A percentile compares a stretch with the other conserved stretches of the same genome.
These are phyloP conservation scores for Hirudo medicinalis DNA, from an alignment of 1,140 invertebrate species.

Conservation along the genomic window DNA sequence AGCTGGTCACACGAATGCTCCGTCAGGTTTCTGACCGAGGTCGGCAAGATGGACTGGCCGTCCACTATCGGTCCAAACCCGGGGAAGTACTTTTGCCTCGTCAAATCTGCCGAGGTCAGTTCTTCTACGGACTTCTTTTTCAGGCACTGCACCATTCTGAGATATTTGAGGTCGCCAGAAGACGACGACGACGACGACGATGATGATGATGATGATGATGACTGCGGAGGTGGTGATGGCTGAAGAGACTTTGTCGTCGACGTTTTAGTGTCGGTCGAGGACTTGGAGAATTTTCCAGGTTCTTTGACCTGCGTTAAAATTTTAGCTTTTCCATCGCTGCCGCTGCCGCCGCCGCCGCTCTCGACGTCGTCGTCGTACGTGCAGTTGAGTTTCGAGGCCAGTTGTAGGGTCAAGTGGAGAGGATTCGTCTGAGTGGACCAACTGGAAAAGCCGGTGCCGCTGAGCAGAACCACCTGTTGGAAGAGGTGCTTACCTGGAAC, in stretches of 20 bases:
- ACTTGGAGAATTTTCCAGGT: not conserved
- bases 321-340: too few relatives aligned
- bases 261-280: not conserved
- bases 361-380: slow-evolving; percentile 42
- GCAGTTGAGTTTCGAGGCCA: slow-evolving; percentile 71
- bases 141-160: slow-evolving; percentile 57
- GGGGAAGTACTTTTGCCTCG: slow-evolving; percentile 45
- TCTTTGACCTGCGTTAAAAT: not conserved
- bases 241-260: not conserved
- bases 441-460: slow-evolving; percentile 81
- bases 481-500: slow-evolving; percentile 62
- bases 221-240: not conserved
- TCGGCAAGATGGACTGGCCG: not conserved
- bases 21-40: not conserved
- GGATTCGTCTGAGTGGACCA: slow-evolving; percentile 82
- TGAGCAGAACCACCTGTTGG: slow-evolving; percentile 83
- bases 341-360: slow-evolving; percentile 23
- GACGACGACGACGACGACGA: not conserved
- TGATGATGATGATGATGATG: slow-evolving; percentile 10
- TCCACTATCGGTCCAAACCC: slow-evolving; percentile 55
- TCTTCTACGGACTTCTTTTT: slow-evolving; percentile 62
- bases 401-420: slow-evolving; percentile 66
- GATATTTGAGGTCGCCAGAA: not conserved
- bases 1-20: not conserved
- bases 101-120: slow-evolving; percentile 56